Conservation (phyloP, 2,797 vertebrate species). For the Cephalopachus bancanus region DNA sequence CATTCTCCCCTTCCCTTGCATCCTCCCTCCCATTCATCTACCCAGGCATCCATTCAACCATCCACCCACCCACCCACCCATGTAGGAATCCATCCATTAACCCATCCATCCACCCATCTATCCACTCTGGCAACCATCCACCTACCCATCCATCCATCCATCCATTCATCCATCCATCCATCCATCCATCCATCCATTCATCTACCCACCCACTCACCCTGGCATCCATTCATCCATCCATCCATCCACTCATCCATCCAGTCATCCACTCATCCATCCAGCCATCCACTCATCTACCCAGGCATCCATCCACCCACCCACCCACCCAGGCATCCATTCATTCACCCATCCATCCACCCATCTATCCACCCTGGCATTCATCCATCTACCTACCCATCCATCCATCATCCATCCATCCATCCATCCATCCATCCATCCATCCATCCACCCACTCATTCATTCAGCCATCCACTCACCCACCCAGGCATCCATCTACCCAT, state of each 20-base stretch:
- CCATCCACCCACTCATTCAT: rapidly evolving
- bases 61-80: no score
- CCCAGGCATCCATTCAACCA: neutral
- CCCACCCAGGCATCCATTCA: neutral
- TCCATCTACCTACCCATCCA: no score
- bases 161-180: no score
- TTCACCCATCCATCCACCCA: neutral
- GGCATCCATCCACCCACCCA: rapidly evolving
- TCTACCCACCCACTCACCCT: no score
- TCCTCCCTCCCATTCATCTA: neutral
- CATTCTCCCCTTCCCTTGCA: neutral
- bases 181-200: no score
- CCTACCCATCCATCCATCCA: no score
- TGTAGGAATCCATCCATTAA: neutral
- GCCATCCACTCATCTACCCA: rapidly evolving
- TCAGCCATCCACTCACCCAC: neutral
- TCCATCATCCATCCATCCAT: rapidly evolving
- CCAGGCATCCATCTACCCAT: rapidly evolving
- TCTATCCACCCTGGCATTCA: no score
- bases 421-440: neutral
- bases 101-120: no score
- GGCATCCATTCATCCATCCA: rapidly evolving
- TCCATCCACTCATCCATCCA: no score
- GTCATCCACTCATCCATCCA: rapidly evolving
- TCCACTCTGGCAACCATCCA: no score